phyloP scores from a whole-genome alignment of 92 coral and sea anemone species.

The Diadumene lineata region DNA sequence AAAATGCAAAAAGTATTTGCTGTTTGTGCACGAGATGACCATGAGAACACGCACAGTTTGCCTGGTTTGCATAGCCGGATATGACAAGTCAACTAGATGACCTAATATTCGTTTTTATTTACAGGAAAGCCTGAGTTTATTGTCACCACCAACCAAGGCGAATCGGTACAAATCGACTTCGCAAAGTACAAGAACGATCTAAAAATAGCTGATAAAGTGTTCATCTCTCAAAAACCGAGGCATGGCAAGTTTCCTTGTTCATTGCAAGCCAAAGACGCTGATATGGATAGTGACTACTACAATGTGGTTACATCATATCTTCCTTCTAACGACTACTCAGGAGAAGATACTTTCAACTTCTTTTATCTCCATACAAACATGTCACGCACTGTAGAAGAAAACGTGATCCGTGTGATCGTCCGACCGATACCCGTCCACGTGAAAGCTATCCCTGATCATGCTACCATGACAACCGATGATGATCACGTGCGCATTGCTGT shows the following conservation, averaged over 20 bases:
- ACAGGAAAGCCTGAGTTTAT: constrained; percentile 54
- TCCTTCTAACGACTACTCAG: constrained; percentile 80
- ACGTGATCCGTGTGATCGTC: constrained; percentile 74
- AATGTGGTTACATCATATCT: constrained; percentile 67
- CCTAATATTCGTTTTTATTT: neutral
- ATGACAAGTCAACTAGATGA: neutral
- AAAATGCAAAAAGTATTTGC: neutral
- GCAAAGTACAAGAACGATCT: constrained; percentile 60
- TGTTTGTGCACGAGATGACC: constrained; percentile 1
- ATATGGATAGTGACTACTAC: constrained; percentile 73
- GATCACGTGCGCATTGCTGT: constrained; percentile 92
- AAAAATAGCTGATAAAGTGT: constrained; percentile 65
- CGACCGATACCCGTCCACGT: constrained; percentile 74
- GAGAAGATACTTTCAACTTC: constrained; percentile 86
- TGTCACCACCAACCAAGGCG: constrained; percentile 73
- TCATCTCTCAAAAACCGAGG: constrained; percentile 70
- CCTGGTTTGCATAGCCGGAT: neutral
- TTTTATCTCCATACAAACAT: constrained; percentile 84
- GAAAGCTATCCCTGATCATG: constrained; percentile 73
- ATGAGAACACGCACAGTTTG: neutral
- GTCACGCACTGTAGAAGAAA: constrained; percentile 80
- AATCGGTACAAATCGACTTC: constrained; percentile 73
- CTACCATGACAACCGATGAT: constrained; percentile 75
- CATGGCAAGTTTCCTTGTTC: constrained; percentile 80
- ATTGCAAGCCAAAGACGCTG: constrained; percentile 48